Evolutionary conservation across 2,797 vertebrate species (phyloP), one percentile per base, ranked within the genome.

Genomic region (Sebastolobus altivelis): DNA sequence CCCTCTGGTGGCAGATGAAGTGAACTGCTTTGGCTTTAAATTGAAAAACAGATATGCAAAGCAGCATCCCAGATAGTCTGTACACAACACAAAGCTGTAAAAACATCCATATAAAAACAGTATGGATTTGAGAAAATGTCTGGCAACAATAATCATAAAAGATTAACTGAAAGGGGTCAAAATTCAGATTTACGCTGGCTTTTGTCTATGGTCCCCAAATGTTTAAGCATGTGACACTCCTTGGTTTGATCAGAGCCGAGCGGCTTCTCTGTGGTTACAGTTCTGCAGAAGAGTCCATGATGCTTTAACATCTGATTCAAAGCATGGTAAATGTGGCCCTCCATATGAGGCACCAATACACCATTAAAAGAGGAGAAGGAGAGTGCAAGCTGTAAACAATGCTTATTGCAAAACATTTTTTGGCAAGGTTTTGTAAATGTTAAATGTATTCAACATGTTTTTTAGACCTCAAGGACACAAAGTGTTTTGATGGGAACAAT

Each of bases 1-100:
- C 89, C 87, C 81, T 83, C 93, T 92, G 37, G 82, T 84, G 91
- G 83, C 37, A 54, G 14, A 1, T 55, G 2, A 0, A 1, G 1
- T 3, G 22, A 75, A 79, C 52, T 83, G 49, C 84, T 83, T 6
- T 29, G 1, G 27, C 25, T 38, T 69, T 16, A 13, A 37, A 37
- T 1, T 29, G 0, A 25, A 55, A 25, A 52, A 22, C 4, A 8
- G 8, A 33, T 27, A 62, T 25, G 61, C 11, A 56, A 46, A 81
- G 33, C 55, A 82, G 7, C 25, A 62, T 29, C 37, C 74, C 6
- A 46, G 14, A 65, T 18, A 2, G 11, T 22, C 6, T 66, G 35
- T 58, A 33, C 16, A 54, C 14, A 59, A 65, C 22, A 62, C 11
- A 59, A 56, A 62, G 38, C 3, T 52, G 31, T 58, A 46, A 62